Conservation (phyloP, 2,888 invertebrate genomes). For the Scelioninae gen. 1 region DNA sequence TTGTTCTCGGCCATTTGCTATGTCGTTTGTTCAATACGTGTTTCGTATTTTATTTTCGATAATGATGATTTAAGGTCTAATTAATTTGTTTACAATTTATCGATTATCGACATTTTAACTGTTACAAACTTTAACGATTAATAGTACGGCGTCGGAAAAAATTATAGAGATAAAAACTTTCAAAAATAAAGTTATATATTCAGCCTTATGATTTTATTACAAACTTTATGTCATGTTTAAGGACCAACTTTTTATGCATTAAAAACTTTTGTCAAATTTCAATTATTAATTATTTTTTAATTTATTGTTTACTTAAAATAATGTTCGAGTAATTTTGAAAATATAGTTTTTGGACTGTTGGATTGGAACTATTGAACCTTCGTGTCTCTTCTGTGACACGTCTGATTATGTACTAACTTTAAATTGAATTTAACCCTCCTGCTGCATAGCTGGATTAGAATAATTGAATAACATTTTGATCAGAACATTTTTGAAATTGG, state of each 20-base stretch:
- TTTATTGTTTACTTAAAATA: too few relatives aligned
- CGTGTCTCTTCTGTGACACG: slow-evolving; percentile 13
- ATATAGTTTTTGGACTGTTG: slow-evolving; percentile 13
- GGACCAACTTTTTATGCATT: not conserved
- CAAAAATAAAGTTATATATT: too few relatives aligned
- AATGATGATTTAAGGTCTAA: slow-evolving; percentile 20
- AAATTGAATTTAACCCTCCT: slow-evolving; percentile 46
- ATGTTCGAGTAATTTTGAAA: too few relatives aligned
- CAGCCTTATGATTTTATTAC: too few relatives aligned
- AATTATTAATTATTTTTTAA: too few relatives aligned
- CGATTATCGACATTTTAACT: not conserved
- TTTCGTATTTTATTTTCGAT: slow-evolving; percentile 14
- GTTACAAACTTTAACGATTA: not conserved
- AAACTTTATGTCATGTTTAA: too few relatives aligned
- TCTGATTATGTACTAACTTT: slow-evolving; percentile 50
- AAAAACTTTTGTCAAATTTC: too few relatives aligned
- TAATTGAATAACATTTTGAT: slow-evolving; percentile 30
- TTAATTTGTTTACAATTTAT: slow-evolving; percentile 17
- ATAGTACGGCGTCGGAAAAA: not conserved
- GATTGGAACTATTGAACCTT: slow-evolving; percentile 18
- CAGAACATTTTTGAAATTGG: too few relatives aligned
- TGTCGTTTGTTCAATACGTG: too few relatives aligned
- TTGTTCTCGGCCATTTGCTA: not conserved
- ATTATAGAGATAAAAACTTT: too few relatives aligned
- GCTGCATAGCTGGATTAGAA: slow-evolving; percentile 23